Percentiles rank a stretch among this genome's conserved stretches.
phyloP scores from a whole-genome alignment of 2,113 vertebrate species.

The Gulo gulo region DNA sequence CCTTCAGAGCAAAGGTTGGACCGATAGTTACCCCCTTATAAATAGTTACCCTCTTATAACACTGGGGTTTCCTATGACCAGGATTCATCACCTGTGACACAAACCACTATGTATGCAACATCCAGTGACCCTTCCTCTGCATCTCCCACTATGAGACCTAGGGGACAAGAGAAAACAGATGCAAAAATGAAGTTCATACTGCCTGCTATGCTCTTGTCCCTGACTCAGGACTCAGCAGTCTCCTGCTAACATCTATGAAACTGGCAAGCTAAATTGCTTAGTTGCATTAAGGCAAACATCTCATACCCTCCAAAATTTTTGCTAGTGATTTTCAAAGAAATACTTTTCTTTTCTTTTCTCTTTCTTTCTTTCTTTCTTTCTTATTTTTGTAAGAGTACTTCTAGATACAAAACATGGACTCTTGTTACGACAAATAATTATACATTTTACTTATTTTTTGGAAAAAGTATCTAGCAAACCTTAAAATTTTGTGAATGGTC shows the following conservation, averaged over 20 bases:
- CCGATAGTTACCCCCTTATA: not conserved
- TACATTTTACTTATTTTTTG: not conserved
- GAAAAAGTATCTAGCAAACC: not conserved
- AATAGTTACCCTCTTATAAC: not conserved
- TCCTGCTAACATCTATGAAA: not conserved
- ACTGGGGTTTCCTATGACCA: not conserved
- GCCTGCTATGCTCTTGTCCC: not conserved
- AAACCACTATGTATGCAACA: not conserved
- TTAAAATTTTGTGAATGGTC: not conserved
- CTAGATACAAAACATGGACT: not conserved
- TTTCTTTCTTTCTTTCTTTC: not conserved
- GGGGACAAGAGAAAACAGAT: not conserved
- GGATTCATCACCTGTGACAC: not conserved
- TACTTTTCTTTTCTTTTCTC: not conserved
- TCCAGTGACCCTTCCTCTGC: accelerated
- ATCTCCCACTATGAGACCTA: not conserved
- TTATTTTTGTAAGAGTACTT: not conserved
- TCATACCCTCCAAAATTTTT: not conserved
- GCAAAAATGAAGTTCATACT: not conserved
- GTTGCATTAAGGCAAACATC: not conserved
- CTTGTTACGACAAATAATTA: not conserved
- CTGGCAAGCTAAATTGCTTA: not conserved
- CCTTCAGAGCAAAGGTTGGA: not conserved
- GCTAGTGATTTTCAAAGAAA: not conserved
- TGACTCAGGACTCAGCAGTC: not conserved